A percentile compares a stretch with the other conserved stretches of the same genome.
Evolutionary conservation across 2,113 vertebrate genomes (phyloP).

Genomic region (Trogon melanurus): DNA sequence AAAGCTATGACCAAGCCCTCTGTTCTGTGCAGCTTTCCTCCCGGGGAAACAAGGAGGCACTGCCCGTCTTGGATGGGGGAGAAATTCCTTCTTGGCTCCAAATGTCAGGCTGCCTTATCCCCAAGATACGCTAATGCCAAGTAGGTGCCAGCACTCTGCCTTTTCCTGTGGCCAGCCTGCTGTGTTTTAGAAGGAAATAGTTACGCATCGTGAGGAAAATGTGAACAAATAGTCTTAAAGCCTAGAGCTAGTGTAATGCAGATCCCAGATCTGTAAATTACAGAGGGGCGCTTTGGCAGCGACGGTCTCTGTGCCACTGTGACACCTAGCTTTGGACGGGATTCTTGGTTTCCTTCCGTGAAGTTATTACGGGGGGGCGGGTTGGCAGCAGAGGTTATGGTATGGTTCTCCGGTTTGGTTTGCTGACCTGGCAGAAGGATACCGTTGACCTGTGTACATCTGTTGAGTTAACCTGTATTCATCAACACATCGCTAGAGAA

Average conservation of each 20-base stretch:
- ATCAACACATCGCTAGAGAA: background rate
- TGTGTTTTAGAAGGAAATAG: background rate
- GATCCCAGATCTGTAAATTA: background rate
- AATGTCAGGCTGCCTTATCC: background rate
- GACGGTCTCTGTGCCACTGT: background rate
- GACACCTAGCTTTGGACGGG: background rate
- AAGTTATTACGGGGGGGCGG: background rate
- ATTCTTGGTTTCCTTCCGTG: background rate
- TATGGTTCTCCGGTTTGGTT: background rate
- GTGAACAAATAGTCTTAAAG: background rate
- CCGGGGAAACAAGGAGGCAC: background rate
- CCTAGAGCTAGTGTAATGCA: background rate
- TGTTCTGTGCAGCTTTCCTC: background rate
- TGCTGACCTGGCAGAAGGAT: background rate
- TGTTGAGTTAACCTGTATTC: background rate
- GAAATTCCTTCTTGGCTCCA: background rate
- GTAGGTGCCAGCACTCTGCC: background rate
- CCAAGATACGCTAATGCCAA: fast-evolving
- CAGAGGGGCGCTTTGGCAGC: background rate
- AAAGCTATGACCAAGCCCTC: background rate
- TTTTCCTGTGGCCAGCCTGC: background rate
- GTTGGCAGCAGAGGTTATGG: background rate
- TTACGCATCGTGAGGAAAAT: background rate
- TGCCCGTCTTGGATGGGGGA: background rate
- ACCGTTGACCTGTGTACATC: background rate